Evolutionary conservation across 1,140 invertebrate genomes (phyloP).

Genomic region (Drosophila pallidifrons): DNA sequence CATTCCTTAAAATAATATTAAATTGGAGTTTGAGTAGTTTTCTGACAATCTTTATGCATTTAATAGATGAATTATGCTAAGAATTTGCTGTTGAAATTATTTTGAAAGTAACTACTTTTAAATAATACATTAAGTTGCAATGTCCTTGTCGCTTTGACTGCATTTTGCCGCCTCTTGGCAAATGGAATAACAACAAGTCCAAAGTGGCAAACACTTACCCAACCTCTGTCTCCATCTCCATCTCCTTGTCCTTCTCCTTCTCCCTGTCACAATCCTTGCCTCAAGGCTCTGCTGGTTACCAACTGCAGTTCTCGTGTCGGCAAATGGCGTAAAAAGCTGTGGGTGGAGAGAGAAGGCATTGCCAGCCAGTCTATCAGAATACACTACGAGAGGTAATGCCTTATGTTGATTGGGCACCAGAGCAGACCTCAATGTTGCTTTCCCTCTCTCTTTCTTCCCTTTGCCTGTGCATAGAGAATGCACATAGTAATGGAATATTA

Average conservation of each 20-base stretch:
- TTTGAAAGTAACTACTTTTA: not conserved
- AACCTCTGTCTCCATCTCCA: too few species aligned
- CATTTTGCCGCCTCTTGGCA: constrained; percentile 43
- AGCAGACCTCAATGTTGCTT: not conserved
- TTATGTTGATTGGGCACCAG: too few species aligned
- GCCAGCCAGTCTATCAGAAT: constrained; percentile 11
- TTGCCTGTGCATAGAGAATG: constrained; percentile 36
- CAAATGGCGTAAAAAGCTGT: constrained; percentile 1
- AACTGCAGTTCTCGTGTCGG: constrained; percentile 2
- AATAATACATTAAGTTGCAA: constrained; percentile 29
- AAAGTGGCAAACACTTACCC: constrained; percentile 27
- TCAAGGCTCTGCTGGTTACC: not conserved
- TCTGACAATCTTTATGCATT: constrained; percentile 4
- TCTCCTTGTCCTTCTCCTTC: not conserved
- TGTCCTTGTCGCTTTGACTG: constrained; percentile 47
- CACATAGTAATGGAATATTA: constrained; percentile 15
- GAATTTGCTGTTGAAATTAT: not conserved
- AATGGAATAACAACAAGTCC: constrained; percentile 41
- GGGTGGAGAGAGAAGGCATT: not conserved
- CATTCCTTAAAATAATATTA: not conserved
- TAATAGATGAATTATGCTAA: not conserved
- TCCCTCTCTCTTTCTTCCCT: not conserved
- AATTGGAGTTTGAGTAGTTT: not conserved
- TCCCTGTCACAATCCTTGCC: not conserved
- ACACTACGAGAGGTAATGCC: not conserved